Conservation (phyloP, 2,113 vertebrate genomes). For the Rhipidura dahli region DNA sequence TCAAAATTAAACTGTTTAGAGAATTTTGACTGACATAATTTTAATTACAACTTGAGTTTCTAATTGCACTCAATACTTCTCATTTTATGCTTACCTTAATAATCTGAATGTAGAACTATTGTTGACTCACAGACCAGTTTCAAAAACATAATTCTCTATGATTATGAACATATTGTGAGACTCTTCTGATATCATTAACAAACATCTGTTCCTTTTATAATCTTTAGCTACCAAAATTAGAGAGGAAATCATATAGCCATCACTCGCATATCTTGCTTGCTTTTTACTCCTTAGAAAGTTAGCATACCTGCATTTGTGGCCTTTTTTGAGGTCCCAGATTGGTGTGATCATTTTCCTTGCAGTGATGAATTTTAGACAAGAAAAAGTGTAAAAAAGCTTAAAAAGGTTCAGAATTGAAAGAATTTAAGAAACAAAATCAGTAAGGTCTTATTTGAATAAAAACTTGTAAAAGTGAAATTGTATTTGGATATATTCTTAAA, state of each 20-base stretch:
- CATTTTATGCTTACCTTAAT: slow-evolving; percentile 8
- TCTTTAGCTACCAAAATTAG: background rate
- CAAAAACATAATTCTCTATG: slow-evolving; percentile 5
- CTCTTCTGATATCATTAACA: slow-evolving; percentile 28
- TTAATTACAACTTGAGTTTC: background rate
- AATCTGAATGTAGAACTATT: background rate
- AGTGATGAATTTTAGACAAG: background rate
- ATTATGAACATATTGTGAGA: background rate
- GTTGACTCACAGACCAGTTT: slow-evolving; percentile 16
- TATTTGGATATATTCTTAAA: background rate
- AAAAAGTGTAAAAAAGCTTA: background rate
- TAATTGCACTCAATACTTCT: background rate
- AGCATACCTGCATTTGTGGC: background rate
- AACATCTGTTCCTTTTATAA: slow-evolving; percentile 23
- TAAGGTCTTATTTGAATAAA: background rate
- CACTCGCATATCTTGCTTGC: background rate
- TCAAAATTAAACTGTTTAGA: background rate
- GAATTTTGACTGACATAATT: background rate
- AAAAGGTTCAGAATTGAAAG: background rate
- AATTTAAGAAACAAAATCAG: background rate
- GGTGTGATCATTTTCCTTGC: background rate
- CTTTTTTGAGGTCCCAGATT: background rate
- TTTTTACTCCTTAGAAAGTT: background rate
- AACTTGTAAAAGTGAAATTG: background rate
- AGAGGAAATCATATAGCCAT: background rate